Evolutionary conservation across 2,888 invertebrate genomes (phyloP), one percentile per base, ranked within the genome.

Genomic region (Amphipyra berbera): DNA sequence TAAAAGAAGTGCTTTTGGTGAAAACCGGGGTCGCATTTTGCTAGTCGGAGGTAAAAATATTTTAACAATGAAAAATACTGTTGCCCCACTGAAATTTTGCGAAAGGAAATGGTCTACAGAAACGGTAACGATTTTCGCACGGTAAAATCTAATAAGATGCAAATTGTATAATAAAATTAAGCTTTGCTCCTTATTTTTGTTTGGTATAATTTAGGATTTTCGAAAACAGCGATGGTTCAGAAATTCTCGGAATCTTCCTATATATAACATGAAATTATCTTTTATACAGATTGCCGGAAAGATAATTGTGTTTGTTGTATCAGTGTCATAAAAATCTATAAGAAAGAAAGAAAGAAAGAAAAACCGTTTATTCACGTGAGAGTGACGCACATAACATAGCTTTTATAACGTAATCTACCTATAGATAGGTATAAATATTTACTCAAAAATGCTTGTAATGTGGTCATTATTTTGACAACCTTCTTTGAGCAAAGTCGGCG

Each of bases 51-150:
- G 50, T 47, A 48, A 65, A 76, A 76, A 76, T 71, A 73, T 62
- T 67, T 73, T 68, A 55, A 58, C 68, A 63, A 57, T 60, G 70
- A 62, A 68, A 63, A 72, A 68, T 56, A 71, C 61, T 44, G 65
- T 55, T 65, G 59, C 47, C 48, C 38, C 44, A 30, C 66, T 61
- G 64, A 76, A 69, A 57, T 79, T 74, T 62, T 55, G 47, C 52
- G 42, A 69, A 68, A 56, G 65, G 59, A 76, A 76, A 78, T 63
- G 42, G 55, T 59, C 61, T 61, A 57, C 45, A 71, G 61, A 70
- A 75, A 76, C 57, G 60, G 59, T 78, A 81, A 82, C 63, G 75
- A 72, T 78, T 77, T 73, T 62, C 64, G 56, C 55, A 59, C 65
- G 56, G 58, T 38, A 46, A 55, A 59, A 59, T 15, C 41, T 73